Conservation (phyloP, 2,113 vertebrate species). For the Odontesthes bonariensis region DNA sequence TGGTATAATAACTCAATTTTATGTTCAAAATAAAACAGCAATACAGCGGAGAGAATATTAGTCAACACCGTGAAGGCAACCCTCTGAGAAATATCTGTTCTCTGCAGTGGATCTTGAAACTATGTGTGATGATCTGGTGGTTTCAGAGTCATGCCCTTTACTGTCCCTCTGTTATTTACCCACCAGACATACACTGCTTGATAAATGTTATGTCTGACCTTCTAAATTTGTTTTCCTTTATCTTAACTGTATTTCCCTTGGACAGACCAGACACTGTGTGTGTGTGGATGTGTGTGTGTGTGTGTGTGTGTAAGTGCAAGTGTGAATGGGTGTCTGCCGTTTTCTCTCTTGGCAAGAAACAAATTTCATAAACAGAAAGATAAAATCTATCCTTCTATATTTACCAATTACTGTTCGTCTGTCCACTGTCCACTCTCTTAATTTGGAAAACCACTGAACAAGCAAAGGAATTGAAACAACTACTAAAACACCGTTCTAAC, state of each 20-base stretch:
- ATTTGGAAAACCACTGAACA: constrained; percentile 28
- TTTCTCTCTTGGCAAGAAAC: constrained; percentile 23
- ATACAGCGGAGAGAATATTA: constrained; percentile 68
- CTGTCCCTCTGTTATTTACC: constrained; percentile 81
- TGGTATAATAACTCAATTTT: constrained; percentile 61
- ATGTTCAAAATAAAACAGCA: constrained; percentile 73
- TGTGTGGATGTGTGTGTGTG: constrained; percentile 31
- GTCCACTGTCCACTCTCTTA: constrained; percentile 30
- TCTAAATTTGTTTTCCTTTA: constrained; percentile 80
- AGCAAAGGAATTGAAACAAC: constrained; percentile 18
- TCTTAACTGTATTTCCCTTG: constrained; percentile 75
- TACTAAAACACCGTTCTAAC: constrained; percentile 28
- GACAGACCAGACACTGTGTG: constrained; percentile 57
- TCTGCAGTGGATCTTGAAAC: constrained; percentile 65
- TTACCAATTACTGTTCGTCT: constrained; percentile 26
- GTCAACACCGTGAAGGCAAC: constrained; percentile 54
- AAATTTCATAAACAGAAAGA: constrained; percentile 20
- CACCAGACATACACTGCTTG: constrained; percentile 77
- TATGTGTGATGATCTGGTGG: constrained; percentile 75
- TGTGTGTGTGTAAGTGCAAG: not conserved
- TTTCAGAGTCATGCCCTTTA: constrained; percentile 80
- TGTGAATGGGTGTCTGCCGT: constrained; percentile 10
- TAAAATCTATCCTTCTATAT: constrained; percentile 29
- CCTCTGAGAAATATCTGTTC: constrained; percentile 76
- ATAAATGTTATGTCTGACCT: constrained; percentile 81